Conservation (phyloP, 2,797 vertebrate genomes). For the Tiaroga cobitis region DNA sequence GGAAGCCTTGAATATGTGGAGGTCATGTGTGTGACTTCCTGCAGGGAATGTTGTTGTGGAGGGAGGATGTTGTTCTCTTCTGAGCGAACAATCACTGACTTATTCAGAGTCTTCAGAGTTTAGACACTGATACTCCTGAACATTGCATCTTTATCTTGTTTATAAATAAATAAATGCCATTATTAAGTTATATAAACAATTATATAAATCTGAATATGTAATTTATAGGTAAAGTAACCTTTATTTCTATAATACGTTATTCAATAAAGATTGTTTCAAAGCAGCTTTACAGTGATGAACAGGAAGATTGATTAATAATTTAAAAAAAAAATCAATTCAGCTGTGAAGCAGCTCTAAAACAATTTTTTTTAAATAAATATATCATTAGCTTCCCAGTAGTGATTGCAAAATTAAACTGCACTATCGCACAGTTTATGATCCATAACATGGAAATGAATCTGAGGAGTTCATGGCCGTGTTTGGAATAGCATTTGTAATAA, state of each 20-base stretch:
- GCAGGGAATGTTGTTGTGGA: constrained; percentile 54
- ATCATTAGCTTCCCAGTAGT: background rate
- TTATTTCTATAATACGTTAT: background rate
- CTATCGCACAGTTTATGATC: background rate
- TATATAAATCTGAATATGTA: background rate
- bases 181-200: too few species aligned
- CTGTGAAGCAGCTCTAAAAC: too few species aligned
- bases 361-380: too few species aligned
- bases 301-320: background rate
- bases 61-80: constrained; percentile 52
- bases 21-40: constrained; percentile 64
- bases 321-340: too few species aligned
- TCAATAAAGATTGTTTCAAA: background rate
- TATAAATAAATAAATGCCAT: background rate
- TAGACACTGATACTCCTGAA: background rate
- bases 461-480: too few species aligned
- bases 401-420: background rate
- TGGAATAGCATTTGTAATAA: too few species aligned
- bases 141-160: background rate
- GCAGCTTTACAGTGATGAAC: background rate
- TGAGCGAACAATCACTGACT: constrained; percentile 24
- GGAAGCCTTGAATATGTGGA: constrained; percentile 65
- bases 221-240: background rate
- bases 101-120: background rate
- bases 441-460: background rate